Base-by-base conservation (phyloP, 2,113 vertebrate species). In the Chaetodon trifascialis region DNA sequence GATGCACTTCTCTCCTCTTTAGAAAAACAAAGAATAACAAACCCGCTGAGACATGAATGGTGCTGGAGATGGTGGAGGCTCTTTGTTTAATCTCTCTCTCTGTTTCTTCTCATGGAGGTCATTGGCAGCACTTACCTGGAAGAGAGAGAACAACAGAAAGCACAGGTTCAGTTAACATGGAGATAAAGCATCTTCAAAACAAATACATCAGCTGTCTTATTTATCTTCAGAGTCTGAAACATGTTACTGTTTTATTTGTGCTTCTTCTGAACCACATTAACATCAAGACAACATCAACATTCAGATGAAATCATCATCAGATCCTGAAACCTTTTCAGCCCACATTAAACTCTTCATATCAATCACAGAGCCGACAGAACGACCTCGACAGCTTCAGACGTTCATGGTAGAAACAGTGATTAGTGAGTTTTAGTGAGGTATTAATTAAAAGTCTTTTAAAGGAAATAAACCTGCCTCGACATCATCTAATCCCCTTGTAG, bases 111-210 rank as follows among this genome's bases (percentile, higher is more conserved):
- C 4, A n/a, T 30, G 25, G 25, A n/a, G 30, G 5, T 62, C 44
- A 51, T 23, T 74, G 58, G 70, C 42, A 49, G 56, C 25, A 47
- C 42, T 36, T 73, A 73, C 55, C 55, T 73, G 40, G 30, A 30
- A 30, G 30, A 30, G 30, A 34, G 40, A 23, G 30, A 38, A 6
- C 16, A 11, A 42, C 21, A 55, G 11, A 23, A 23, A 70, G 30
- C 34, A n/a, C 0, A 40, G 25, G 10, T 51, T 51, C 34, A 54
- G 25, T 54, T 23, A 19, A 49, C 7, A 69, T 3, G 42, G 8
- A 11, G 8, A 44, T 44, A 30, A 30, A 30, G 30, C 30, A 30
- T 30, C 30, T 30, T 30, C 30, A 30, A 30, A 30, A 30, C 42
- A 44, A 44, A 44, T n/a, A 38, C 34, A 9, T 54, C 11, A 38